Evolutionary conservation across 2,888 invertebrate species (phyloP).

Genomic region (Spodoptera picta): DNA sequence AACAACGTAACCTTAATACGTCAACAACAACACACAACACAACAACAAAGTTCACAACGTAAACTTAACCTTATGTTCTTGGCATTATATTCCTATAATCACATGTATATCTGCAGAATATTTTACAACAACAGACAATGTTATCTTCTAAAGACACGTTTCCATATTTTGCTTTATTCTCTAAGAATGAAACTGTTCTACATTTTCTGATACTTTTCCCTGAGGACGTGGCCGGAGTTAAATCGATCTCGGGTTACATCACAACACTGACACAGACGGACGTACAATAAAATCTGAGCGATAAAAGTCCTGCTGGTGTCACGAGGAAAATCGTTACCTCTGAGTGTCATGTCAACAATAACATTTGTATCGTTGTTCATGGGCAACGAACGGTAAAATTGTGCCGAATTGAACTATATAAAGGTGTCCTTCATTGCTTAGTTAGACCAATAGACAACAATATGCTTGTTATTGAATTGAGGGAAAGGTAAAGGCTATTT

Average conservation of each 20-base stretch:
- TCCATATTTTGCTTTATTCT: conserved; percentile 31
- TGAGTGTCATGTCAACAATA: conserved; percentile 35
- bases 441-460: too few species aligned
- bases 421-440: too few species aligned
- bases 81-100: neutral
- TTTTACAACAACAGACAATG: conserved; percentile 7
- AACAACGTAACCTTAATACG: too few species aligned
- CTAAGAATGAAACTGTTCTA: conserved; percentile 28
- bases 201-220: conserved; percentile 26
- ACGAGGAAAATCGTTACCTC: conserved; percentile 39
- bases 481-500: too few species aligned
- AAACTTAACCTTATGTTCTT: neutral
- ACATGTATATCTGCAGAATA: neutral
- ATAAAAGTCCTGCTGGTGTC: conserved; percentile 36
- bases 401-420: neutral
- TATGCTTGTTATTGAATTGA: too few species aligned
- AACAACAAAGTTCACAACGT: too few species aligned
- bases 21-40: too few species aligned
- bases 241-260: conserved; percentile 24
- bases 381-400: conserved; percentile 18
- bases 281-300: conserved; percentile 44
- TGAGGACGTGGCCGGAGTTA: conserved; percentile 28
- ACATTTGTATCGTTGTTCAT: conserved; percentile 33
- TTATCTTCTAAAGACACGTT: conserved; percentile 8
- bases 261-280: conserved; percentile 18